Conservation (phyloP, 2,113 vertebrate species). For the Penelope pileata region DNA sequence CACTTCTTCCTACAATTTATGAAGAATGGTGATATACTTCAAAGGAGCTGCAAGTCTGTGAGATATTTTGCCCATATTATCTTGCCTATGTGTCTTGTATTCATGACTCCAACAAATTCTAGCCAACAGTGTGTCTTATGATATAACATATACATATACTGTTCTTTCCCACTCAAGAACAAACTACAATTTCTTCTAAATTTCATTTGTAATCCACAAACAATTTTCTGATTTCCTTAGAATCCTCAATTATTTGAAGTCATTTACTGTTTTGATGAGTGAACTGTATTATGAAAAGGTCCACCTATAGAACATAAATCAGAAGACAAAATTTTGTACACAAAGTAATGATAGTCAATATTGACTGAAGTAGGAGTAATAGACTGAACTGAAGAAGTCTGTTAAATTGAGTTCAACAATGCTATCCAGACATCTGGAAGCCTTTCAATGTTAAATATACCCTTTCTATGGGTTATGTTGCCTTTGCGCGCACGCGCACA, state of each 20-base stretch:
- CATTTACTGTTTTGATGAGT: not conserved
- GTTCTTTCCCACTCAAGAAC: not conserved
- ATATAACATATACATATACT: not conserved
- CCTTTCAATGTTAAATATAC: not conserved
- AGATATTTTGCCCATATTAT: not conserved
- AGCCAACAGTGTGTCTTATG: not conserved
- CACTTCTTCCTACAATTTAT: not conserved
- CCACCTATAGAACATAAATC: not conserved
- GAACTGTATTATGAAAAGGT: not conserved
- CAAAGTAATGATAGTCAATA: not conserved
- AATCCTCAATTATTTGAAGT: not conserved
- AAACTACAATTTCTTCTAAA: not conserved
- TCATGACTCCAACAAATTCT: not conserved
- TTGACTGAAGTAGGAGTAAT: not conserved
- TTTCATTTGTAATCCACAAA: not conserved
- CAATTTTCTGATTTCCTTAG: not conserved
- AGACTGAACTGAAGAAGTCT: not conserved
- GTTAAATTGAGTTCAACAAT: not conserved
- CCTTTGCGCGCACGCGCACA: not conserved
- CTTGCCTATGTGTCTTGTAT: not conserved
- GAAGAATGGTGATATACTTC: not conserved
- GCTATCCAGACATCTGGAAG: not conserved
- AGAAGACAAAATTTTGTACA: not conserved
- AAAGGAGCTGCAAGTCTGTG: not conserved
- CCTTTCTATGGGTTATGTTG: not conserved